A percentile compares a stretch with the other conserved stretches of the same genome.
Conservation (phyloP, 2,797 vertebrate species). For the Artibeus jamaicensis region DNA sequence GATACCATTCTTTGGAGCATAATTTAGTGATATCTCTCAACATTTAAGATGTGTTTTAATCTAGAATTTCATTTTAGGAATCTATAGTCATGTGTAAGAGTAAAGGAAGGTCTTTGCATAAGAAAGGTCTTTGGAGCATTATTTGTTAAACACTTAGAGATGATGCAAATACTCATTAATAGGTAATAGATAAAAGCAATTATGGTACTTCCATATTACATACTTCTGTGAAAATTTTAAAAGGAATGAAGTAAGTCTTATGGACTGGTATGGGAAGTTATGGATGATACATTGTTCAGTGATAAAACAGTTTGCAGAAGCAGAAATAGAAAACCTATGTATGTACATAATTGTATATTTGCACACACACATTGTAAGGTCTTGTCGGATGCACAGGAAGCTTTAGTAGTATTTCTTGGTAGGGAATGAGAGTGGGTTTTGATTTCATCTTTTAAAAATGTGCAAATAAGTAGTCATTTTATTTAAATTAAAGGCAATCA, state of each 20-base stretch:
- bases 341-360: not conserved
- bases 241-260: not conserved
- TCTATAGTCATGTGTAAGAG: not conserved
- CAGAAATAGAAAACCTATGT: not conserved
- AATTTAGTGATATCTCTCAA: not conserved
- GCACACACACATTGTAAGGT: not conserved
- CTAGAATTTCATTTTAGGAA: not conserved
- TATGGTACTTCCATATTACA: not conserved
- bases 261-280: not conserved
- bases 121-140: not conserved
- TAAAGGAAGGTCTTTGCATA: not conserved
- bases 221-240: not conserved
- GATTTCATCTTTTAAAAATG: not conserved
- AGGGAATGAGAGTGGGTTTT: not conserved
- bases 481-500: not conserved
- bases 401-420: not conserved
- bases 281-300: not conserved
- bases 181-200: not conserved
- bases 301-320: not conserved
- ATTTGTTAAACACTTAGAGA: not conserved
- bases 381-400: not conserved
- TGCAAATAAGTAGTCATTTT: not conserved
- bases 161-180: not conserved
- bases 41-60: not conserved
- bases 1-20: not conserved